A percentile compares a stretch with the other conserved stretches of the same genome.
phyloP scores from a whole-genome alignment of 2,888 invertebrate species.

The Hyposoter didymator region DNA sequence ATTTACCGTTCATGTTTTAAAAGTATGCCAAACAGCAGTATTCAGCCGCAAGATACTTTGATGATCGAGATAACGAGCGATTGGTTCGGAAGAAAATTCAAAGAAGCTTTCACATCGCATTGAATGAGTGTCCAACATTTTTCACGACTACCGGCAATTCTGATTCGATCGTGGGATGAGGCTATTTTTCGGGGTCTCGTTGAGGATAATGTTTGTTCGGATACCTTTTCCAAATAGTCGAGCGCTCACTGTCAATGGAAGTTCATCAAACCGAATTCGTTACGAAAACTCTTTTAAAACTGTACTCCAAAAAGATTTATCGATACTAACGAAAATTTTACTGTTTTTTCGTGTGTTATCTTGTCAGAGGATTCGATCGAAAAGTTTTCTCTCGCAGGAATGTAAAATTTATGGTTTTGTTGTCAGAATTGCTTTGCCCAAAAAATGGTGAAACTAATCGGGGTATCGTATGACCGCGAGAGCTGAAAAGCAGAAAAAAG shows the following conservation, averaged over 20 bases:
- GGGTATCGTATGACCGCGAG: neutral
- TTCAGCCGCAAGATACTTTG: conserved; percentile 14
- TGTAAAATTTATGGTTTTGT: neutral
- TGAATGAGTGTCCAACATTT: neutral
- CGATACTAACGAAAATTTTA: neutral
- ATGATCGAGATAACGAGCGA: conserved; percentile 8
- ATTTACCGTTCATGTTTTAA: conserved; percentile 18
- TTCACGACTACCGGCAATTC: neutral
- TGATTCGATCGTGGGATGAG: neutral
- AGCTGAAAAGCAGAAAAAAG: neutral
- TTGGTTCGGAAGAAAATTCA: neutral
- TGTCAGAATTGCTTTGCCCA: neutral
- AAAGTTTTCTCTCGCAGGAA: neutral
- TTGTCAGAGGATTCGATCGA: neutral
- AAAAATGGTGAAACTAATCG: neutral
- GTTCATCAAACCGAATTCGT: neutral
- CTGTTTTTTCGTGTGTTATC: neutral
- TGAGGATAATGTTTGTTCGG: neutral
- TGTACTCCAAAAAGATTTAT: no score
- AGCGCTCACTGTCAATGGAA: neutral
- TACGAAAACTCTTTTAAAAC: no score
- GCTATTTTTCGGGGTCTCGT: neutral
- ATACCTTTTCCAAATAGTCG: neutral
- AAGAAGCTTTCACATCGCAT: neutral
- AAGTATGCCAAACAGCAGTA: neutral